Evolutionary conservation across 2,113 vertebrate species (phyloP), one percentile per base, ranked within the genome.

Genomic region (Elaphurus davidianus): DNA sequence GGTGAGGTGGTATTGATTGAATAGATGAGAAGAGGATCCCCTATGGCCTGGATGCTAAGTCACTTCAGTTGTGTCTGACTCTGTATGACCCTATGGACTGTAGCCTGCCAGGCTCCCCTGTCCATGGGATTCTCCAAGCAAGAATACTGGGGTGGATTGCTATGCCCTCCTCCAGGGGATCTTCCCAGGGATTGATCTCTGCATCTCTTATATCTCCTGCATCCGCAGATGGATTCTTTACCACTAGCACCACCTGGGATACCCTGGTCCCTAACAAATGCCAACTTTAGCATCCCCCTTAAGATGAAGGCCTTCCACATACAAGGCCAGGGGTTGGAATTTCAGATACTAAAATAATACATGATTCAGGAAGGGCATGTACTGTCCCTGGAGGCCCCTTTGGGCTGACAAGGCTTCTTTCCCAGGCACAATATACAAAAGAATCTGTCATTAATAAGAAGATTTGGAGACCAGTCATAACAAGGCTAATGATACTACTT

Each of bases 31-130:
- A 54, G 36, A 54, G n/a, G 30, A 82, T 10, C 2, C 12, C 28
- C n/a, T 71, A 40, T 23, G 67, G n/a, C n/a, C 67, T 71, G 67
- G 5, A 6, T 71, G n/a, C 19, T 40, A 71, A 71, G 67, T 71
- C 19, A 40, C 19, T 12, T 40, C 5, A 71, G 10, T 71, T 71
- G 67, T 12, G 67, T 71, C n/a, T 23, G 67, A 71, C 64, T 36
- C n/a, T 71, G 64, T 2, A 1, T 0, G 9, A 71, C 19, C 4
- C n/a, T 36, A 21, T 36, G 19, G n/a, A 71, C n/a, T 12, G 0
- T 23, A 71, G 19, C 67, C 67, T 23, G 19, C 67, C n/a, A 71
- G 67, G 19, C 67, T 71, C 19, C 19, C 10, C 19, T 71, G 67
- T 71, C n/a, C 19, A 71, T 71, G n/a, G 33, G 19, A 40, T 40